Evolutionary conservation across 2,797 vertebrate genomes (phyloP).

Genomic region (Sebastes kiyomatsui): DNA sequence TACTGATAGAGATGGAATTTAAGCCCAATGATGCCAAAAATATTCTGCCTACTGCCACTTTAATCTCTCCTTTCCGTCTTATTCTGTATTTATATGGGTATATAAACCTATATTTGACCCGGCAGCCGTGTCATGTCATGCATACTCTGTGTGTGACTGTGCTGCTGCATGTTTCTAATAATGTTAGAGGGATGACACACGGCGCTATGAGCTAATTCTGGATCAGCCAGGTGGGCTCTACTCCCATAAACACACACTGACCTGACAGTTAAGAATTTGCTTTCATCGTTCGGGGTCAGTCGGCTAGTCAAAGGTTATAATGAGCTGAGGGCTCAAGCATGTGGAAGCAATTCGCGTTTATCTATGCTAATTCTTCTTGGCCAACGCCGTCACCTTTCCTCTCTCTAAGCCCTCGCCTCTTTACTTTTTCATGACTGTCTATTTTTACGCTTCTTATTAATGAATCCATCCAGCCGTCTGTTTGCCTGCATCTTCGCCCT

Average conservation of each 20-base stretch:
- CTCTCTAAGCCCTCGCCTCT: constrained; percentile 4
- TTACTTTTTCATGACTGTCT: constrained; percentile 57
- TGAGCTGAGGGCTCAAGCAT: constrained; percentile 58
- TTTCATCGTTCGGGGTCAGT: constrained; percentile 73
- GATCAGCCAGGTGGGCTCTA: constrained; percentile 69
- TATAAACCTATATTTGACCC: not conserved
- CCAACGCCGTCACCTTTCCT: constrained; percentile 12
- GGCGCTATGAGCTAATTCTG: constrained; percentile 66
- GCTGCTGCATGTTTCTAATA: constrained; percentile 42
- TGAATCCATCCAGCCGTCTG: constrained; percentile 37
- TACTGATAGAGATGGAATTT: not conserved
- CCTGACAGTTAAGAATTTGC: constrained; percentile 73
- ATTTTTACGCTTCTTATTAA: constrained; percentile 52
- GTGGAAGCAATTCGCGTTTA: constrained; percentile 47
- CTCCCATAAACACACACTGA: constrained; percentile 14
- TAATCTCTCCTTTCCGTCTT: not conserved
- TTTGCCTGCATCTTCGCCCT: constrained; percentile 19
- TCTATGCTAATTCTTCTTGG: constrained; percentile 1
- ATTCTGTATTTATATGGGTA: not conserved
- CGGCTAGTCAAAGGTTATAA: constrained; percentile 67
- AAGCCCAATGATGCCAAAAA: too few relatives aligned
- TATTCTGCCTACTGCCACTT: too few relatives aligned
- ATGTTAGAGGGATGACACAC: constrained; percentile 49
- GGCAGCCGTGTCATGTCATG: not conserved
- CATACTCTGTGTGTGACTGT: constrained; percentile 12